These are phyloP conservation scores for Gymnarchus niloticus DNA, from an alignment of 2,113 vertebrate species.

Conservation along the genomic window DNA sequence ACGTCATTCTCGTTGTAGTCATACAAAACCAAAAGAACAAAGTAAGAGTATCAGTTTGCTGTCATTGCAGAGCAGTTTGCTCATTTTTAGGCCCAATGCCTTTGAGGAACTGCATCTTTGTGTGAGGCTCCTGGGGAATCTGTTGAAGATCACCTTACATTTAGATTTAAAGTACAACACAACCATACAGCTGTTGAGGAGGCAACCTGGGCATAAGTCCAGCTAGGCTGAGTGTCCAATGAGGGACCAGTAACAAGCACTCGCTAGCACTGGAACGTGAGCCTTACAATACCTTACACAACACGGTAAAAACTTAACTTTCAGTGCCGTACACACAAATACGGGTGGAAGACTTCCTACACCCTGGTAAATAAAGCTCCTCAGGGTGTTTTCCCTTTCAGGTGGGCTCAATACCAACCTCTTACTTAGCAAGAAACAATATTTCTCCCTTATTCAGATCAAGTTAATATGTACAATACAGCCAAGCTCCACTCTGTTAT, in stretches of 20 bases:
- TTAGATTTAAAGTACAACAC: no score
- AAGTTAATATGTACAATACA: neutral
- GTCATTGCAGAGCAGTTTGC: neutral
- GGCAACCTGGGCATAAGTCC: no score
- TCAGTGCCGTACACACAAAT: neutral
- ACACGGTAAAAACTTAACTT: no score
- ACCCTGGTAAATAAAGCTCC: neutral
- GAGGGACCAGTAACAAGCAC: no score
- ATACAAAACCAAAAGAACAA: neutral
- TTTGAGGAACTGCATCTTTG: neutral
- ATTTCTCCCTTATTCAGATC: neutral
- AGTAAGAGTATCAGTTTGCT: neutral
- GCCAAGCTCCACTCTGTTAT: neutral
- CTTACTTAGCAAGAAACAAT: neutral
- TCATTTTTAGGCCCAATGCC: neutral
- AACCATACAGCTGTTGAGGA: no score
- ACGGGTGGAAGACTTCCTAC: neutral
- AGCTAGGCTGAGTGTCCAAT: no score
- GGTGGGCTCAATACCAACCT: neutral
- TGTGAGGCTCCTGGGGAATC: neutral
- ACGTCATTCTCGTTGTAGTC: neutral
- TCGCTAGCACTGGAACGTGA: no score
- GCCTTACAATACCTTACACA: no score
- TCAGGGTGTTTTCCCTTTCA: neutral
- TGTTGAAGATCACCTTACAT: neutral